Evolutionary conservation across 64 coral and sea anemone genomes (phyloP), one percentile per base, ranked within the genome.

Genomic region (Stichodactyla mertensii): DNA sequence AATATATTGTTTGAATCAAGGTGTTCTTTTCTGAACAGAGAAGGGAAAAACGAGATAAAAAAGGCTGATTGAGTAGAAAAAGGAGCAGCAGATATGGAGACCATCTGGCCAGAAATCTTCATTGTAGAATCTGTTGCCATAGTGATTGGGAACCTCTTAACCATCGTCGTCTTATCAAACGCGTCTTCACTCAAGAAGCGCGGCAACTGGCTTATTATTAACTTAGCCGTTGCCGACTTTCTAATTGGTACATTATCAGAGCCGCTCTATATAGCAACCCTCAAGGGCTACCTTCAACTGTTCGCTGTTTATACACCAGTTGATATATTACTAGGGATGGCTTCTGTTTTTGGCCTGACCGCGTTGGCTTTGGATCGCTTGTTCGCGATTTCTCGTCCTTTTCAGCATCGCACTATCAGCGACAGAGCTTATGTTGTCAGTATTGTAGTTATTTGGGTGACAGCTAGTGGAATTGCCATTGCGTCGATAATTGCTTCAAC

Each of bases 61-160:
- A 45, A 45, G 36, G 36, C 36, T 45, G 36, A 45, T 45, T 45
- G 36, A 45, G 36, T 2, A 45, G 36, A 45, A 45, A 45, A 2
- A 45, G 36, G 3, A 45, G 36, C 36, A 45, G 36, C 36, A 45
- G 59, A 5, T 6, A 81, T 81, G 78, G 78, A 81, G 20, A 81
- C 15, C 78, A 81, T 54, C 20, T 81, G 78, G 78, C 78, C 78
- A 55, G 78, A 81, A 22, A 81, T 81, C 14, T 87, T 87, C 66
- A 27, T 71, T 2, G 52, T 52, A 1, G 85, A 87, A 55, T 55
- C 85, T 16, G 64, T 55, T 56, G 85, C 54, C 85, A 87, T 77
- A 87, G 85, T 87, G 19, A 77, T 54, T n/a, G 85, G 85, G 23
- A 87, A 87, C 67, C 53, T 87, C 14, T 18, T 87, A 55, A 87